phyloP scores from a whole-genome alignment of 2,888 invertebrate species.

The Synanthedon tipuliformis region DNA sequence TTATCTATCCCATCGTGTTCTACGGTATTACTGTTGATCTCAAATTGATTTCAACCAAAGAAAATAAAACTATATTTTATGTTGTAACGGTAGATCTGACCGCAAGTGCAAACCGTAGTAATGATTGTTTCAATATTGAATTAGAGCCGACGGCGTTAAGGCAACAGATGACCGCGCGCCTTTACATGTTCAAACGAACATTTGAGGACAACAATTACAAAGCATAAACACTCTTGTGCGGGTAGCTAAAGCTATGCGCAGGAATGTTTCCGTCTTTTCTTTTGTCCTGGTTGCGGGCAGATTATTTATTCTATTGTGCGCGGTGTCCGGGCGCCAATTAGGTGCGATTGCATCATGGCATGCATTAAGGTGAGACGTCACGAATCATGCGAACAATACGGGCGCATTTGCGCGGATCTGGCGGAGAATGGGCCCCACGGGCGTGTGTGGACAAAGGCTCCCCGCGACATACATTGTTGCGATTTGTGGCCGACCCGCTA shows the following conservation, averaged over 20 bases:
- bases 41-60: conserved; percentile 49
- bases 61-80: conserved; percentile 49
- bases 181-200: conserved; percentile 13
- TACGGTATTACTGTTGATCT: conserved; percentile 42
- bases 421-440: conserved; percentile 9
- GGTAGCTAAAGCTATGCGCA: conserved; percentile 20
- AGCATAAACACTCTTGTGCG: conserved; percentile 24
- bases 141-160: conserved; percentile 24
- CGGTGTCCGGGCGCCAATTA: conserved; percentile 20
- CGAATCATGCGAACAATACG: conserved; percentile 19
- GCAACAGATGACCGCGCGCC: conserved; percentile 28
- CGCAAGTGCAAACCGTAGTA: conserved; percentile 34
- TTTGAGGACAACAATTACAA: conserved; percentile 18
- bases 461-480: neutral
- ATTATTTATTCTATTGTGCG: conserved; percentile 31
- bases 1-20: conserved; percentile 38
- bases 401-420: conserved; percentile 11
- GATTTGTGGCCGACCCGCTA: neutral
- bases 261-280: conserved; percentile 31
- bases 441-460: conserved; percentile 3
- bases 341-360: conserved; percentile 29
- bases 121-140: conserved; percentile 51
- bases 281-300: conserved; percentile 28
- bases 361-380: conserved; percentile 20
- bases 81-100: conserved; percentile 43